Conservation (phyloP, 1,140 invertebrate genomes). For the Monomorium pharaonis region DNA sequence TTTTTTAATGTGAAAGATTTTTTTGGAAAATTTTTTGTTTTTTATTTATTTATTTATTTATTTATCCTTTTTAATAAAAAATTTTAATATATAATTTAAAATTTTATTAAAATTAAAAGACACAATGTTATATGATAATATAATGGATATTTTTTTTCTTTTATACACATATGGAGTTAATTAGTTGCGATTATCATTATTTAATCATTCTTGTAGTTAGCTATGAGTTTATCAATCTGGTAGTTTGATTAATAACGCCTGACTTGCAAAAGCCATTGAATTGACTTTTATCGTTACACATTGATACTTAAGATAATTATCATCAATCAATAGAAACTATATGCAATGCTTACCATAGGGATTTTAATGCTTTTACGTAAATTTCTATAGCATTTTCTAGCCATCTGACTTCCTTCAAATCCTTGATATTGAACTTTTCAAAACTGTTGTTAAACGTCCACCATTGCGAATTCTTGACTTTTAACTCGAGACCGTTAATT, state of each 20-base stretch:
- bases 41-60: too few species aligned
- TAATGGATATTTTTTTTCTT: too few species aligned
- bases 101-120: background rate
- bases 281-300: background rate
- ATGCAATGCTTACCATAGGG: constrained; percentile 73
- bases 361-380: constrained; percentile 76
- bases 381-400: constrained; percentile 77
- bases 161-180: background rate
- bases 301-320: background rate
- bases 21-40: background rate
- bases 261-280: background rate
- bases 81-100: background rate
- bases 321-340: background rate
- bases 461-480: constrained; percentile 79
- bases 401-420: constrained; percentile 80
- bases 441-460: constrained; percentile 68
- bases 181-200: background rate
- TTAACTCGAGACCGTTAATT: constrained; percentile 69
- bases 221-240: background rate
- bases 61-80: too few species aligned
- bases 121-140: too few species aligned
- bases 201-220: background rate
- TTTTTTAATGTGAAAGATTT: background rate
- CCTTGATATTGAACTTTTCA: constrained; percentile 74
- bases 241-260: background rate